Evolutionary conservation across 2,888 invertebrate species (phyloP), one percentile per base, ranked within the genome.

Genomic region (Dasypogon diadema): DNA sequence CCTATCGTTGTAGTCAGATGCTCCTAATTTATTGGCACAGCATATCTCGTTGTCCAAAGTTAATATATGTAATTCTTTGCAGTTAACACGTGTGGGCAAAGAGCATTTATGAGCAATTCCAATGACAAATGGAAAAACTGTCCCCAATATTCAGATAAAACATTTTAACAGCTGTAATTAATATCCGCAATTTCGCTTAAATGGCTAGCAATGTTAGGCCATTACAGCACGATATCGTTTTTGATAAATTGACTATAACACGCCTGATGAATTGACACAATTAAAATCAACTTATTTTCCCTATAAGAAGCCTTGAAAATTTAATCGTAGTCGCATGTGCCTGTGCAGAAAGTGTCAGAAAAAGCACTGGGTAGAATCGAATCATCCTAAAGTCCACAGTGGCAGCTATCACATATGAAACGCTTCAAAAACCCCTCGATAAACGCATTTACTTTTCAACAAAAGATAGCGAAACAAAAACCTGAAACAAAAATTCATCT

Each of bases 51-150:
- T 16, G 37, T 37, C 14, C 48, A 3, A n/a, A n/a, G 14, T 48
- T 22, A 46, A 65, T 48, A 46, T 10, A 2, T 3, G 65, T 48
- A 65, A 65, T 46, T 46, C 48, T 46, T 42, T 14, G 46, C 24
- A 24, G 16, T 46, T 22, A 46, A 24, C 48, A 48, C 26, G 24
- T 65, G 46, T 65, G 65, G n/a, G 5, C 24, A 24, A 21, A 12
- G 26, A 34, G 65, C 65, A 37, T 60, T 65, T 65, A 65, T 65
- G 46, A 46, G 65, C 65, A 65, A 65, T 65, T 65, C 48, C 46
- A 65, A 65, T 65, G 65, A 65, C 24, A 65, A 65, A 65, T 65
- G 46, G 65, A 65, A 65, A 65, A 65, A 48, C 21, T 24, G 48
- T 24, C 22, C 14, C 48, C 48, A 24, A 24, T 65, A 46, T 65